Base-by-base conservation (phyloP, 35 echinoderm and acorn worm genomes). In the Chiridota heheva region DNA sequence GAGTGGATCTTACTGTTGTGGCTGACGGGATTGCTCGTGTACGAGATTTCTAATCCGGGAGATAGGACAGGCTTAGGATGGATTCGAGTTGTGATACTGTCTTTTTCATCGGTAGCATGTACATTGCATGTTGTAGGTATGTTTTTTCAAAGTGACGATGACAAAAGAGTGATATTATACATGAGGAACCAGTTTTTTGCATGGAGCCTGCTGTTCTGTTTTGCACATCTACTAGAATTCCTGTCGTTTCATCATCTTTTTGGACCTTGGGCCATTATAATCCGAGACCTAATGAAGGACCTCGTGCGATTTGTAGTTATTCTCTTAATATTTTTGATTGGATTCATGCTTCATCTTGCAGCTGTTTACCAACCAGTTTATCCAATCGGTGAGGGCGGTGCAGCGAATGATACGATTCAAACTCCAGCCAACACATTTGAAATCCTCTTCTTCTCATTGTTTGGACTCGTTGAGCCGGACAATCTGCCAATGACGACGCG, bases 191-290 rank as follows among this genome's bases (percentile, higher is more conserved):
- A 91, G 67, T 81, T 97, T 28, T 91, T 91, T n/a, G 88, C 94
- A 28, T 91, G 88, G 94, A 88, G 94, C 58, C 44, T 97, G 18
- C 76, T 97, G 20, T 78, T 97, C 71, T 87, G 71, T 30, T 97
- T 97, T 71, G 88, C 84, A 1, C 84, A 88, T 28, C 61, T 97
- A 36, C 83, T 97, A 13, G 94, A 97, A 42, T 97, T 97, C 63
- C 68, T 97, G 15, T 91, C 89, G 42, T 91, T 97, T 41, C 94
- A 97, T 42, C 94, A 97, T 58, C 73, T 97, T 20, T 97, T 91
- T 72, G 88, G 94, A 62, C 94, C 94, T 29, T 97, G 94, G 94
- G 94, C 89, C 8, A 97, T 97, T 24, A 97, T 97, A 80, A 97
- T 97, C 57, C 70, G 94, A 45, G 94, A 97, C 59, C 81, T 91